phyloP scores from a whole-genome alignment of 2,888 invertebrate species.

The Lasius platythorax region DNA sequence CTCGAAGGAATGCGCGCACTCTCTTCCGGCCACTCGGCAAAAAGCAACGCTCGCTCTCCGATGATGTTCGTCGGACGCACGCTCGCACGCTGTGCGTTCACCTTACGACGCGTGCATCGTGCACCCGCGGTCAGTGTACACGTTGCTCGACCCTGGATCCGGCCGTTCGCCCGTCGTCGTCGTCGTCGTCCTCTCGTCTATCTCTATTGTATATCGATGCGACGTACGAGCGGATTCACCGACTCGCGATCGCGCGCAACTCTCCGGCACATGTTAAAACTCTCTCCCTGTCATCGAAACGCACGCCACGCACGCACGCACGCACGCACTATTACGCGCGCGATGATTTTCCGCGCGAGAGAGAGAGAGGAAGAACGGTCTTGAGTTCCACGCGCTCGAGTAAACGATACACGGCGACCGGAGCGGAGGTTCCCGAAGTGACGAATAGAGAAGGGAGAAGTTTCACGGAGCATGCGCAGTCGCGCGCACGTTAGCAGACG shows the following conservation, averaged over 20 bases:
- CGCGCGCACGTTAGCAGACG: not conserved
- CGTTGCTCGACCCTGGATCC: not conserved
- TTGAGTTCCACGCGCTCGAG: not conserved
- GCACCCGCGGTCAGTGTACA: not conserved
- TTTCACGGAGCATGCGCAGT: not conserved
- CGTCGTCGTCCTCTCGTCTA: not conserved
- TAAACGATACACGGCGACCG: not conserved
- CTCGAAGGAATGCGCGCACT: not conserved
- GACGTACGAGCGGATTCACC: not conserved
- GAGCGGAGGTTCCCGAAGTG: not conserved
- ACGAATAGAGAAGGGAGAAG: not conserved
- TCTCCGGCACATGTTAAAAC: not conserved
- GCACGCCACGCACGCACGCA: conserved; percentile 1
- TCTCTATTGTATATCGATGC: not conserved
- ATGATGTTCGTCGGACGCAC: not conserved
- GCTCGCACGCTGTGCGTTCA: not conserved
- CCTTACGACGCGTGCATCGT: not conserved
- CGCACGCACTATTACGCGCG: not conserved
- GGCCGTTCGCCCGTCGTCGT: not conserved
- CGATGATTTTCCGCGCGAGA: not conserved
- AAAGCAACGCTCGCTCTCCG: not conserved
- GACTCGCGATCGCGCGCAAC: not conserved
- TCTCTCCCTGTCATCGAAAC: not conserved
- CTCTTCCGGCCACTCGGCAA: not conserved
- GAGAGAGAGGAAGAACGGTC: not conserved